A percentile compares a stretch with the other conserved stretches of the same genome.
Evolutionary conservation across 2,888 invertebrate species (phyloP).

Genomic region (Dyspetes luteomarginatus): DNA sequence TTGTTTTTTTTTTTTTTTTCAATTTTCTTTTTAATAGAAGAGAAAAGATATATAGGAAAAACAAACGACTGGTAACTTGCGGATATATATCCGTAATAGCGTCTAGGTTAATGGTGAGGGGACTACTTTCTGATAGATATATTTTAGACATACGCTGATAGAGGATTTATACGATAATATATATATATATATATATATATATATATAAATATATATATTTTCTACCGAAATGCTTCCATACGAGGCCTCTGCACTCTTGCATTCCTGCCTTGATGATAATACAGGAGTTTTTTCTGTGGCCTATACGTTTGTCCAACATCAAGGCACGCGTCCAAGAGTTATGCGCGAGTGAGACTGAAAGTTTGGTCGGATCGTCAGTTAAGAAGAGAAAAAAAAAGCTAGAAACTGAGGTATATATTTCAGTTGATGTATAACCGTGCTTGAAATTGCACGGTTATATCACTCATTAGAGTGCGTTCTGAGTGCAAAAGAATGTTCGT

Average conservation of each 20-base stretch:
- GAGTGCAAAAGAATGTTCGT: conserved; percentile 51
- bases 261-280: conserved; percentile 79
- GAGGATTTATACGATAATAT: conserved; percentile 70
- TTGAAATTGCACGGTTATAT: conserved; percentile 47
- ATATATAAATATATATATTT: conserved; percentile 73
- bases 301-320: conserved; percentile 63
- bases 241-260: conserved; percentile 75
- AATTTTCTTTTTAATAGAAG: conserved; percentile 64
- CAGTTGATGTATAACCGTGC: conserved; percentile 1
- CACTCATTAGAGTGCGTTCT: conserved; percentile 17
- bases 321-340: conserved; percentile 68
- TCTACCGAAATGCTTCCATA: conserved; percentile 79
- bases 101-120: conserved; percentile 80
- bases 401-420: conserved; percentile 12
- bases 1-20: conserved; percentile 32
- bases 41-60: conserved; percentile 64
- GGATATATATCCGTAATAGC: conserved; percentile 75
- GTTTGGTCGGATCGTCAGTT: conserved; percentile 67
- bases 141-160: conserved; percentile 72
- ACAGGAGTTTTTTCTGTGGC: conserved; percentile 75
- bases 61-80: conserved; percentile 75
- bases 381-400: conserved; percentile 9
- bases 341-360: conserved; percentile 80
- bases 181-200: conserved; percentile 69
- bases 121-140: conserved; percentile 77